Conservation (phyloP, 2,797 vertebrate genomes). For the Typhlichthys eigenmanni region DNA sequence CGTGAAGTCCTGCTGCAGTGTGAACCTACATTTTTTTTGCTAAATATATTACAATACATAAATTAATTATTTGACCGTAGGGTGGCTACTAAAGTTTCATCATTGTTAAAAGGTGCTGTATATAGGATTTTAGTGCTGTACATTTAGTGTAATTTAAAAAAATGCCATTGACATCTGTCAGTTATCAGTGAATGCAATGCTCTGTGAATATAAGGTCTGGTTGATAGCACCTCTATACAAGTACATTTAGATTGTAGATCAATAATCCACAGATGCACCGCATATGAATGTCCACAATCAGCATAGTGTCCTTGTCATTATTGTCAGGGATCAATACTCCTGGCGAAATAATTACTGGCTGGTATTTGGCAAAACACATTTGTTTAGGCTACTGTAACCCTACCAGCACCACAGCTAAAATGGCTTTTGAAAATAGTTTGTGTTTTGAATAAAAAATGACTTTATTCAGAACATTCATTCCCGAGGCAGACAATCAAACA, state of each 20-base stretch:
- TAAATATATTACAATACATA: too few species aligned
- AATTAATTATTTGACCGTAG: slow-evolving; percentile 4
- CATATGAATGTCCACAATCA: background rate
- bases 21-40: slow-evolving; percentile 24
- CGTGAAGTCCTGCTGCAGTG: slow-evolving; percentile 8
- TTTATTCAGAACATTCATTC: slow-evolving; percentile 36
- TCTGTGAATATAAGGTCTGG: too few species aligned
- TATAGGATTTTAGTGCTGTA: too few species aligned
- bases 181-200: too few species aligned
- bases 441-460: background rate
- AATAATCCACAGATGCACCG: background rate
- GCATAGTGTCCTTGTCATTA: background rate
- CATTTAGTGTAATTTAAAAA: background rate
- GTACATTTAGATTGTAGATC: background rate
- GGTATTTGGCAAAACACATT: slow-evolving; percentile 7
- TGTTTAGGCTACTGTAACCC: background rate
- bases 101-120: background rate
- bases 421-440: background rate
- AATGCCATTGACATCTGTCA: background rate
- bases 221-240: too few species aligned
- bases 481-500: slow-evolving; percentile 64
- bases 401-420: background rate
- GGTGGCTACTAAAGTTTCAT: background rate
- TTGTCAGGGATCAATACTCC: background rate
- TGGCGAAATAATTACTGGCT: background rate